Percentiles rank a stretch among this genome's conserved stretches.
Conservation (phyloP, 2,888 invertebrate species). For the Epirrhoe tristata region DNA sequence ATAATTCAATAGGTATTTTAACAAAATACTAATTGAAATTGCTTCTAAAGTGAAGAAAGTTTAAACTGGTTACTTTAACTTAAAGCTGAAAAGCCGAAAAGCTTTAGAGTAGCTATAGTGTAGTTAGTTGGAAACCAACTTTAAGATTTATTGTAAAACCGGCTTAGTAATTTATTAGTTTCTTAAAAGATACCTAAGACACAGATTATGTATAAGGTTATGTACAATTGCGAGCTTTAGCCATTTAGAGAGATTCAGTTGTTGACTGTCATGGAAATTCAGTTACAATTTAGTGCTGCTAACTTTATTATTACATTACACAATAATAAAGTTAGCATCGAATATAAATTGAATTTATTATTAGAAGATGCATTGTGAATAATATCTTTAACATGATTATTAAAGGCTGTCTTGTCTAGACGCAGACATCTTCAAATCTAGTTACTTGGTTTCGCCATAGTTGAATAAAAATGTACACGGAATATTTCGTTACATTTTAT, state of each 20-base stretch:
- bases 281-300: background rate
- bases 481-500: constrained; percentile 44
- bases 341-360: constrained; percentile 4
- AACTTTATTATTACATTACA: background rate
- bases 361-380: constrained; percentile 4
- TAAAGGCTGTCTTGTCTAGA: background rate
- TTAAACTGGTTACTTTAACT: constrained; percentile 7
- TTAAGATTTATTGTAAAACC: background rate
- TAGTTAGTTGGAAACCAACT: background rate
- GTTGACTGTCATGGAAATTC: no score
- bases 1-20: constrained; percentile 24
- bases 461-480: constrained; percentile 1
- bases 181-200: no score
- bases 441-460: background rate
- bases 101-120: background rate
- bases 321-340: constrained; percentile 1
- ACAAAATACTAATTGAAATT: constrained; percentile 22
- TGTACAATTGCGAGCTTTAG: no score
- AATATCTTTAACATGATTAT: background rate
- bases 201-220: no score
- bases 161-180: background rate
- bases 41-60: constrained; percentile 17
- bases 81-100: constrained; percentile 10
- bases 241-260: no score
- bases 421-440: background rate